A percentile compares a stretch with the other conserved stretches of the same genome.
These are phyloP conservation scores for Pangasius djambal DNA, from an alignment of 2,797 vertebrate genomes.

Conservation along the genomic window DNA sequence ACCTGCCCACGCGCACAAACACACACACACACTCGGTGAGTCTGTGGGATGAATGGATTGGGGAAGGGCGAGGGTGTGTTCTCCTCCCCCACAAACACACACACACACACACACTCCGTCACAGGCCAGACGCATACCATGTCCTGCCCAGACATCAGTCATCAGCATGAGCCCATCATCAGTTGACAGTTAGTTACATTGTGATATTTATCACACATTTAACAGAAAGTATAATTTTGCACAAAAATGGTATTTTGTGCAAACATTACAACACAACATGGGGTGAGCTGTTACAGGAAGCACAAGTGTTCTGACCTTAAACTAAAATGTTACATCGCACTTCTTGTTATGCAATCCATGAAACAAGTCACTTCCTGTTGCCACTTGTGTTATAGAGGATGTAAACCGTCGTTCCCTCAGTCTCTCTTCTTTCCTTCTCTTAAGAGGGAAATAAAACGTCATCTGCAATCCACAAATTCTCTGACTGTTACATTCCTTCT, in stretches of 20 bases:
- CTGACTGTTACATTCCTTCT: not conserved
- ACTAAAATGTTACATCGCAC: too few species aligned
- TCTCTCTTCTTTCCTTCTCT: not conserved
- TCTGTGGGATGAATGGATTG: not conserved
- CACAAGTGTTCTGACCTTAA: not conserved
- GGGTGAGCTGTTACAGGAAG: not conserved
- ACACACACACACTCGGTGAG: not conserved
- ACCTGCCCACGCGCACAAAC: not conserved
- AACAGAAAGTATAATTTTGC: not conserved
- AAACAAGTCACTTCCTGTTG: not conserved
- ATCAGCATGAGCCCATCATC: not conserved
- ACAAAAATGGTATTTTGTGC: not conserved
- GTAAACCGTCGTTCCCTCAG: not conserved
- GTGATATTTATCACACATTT: not conserved
- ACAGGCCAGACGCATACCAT: not conserved
- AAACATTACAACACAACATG: not conserved
- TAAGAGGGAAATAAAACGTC: too few species aligned
- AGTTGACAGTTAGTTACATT: not conserved
- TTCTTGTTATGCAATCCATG: not conserved
- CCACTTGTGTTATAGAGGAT: not conserved
- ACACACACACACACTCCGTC: not conserved
- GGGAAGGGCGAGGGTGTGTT: not conserved
- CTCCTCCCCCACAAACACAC: not conserved
- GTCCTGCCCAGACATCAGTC: not conserved
- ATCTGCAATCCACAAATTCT: not conserved